These are phyloP conservation scores for Empis stercorea DNA, from an alignment of 2,888 invertebrate genomes.

Conservation along the genomic window DNA sequence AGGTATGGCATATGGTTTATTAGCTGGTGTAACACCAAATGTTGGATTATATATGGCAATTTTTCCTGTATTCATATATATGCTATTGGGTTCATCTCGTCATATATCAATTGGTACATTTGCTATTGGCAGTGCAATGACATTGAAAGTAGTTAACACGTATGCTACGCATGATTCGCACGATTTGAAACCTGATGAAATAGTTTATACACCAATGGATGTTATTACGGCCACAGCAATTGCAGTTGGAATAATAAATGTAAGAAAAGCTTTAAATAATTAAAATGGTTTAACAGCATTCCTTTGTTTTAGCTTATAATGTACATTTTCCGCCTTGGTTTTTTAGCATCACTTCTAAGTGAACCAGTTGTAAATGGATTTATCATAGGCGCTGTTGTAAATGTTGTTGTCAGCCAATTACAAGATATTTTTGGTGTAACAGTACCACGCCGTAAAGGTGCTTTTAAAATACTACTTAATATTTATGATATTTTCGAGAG, in stretches of 20 bases:
- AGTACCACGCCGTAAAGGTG: conserved; percentile 42
- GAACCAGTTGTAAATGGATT: conserved; percentile 55
- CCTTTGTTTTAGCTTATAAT: conserved; percentile 29
- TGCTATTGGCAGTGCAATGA: conserved; percentile 76
- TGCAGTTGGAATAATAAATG: conserved; percentile 55
- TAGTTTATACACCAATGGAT: conserved; percentile 43
- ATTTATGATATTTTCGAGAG: background rate
- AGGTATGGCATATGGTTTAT: conserved; percentile 59
- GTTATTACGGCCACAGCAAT: conserved; percentile 63
- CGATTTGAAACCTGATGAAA: no score
- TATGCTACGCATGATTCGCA: conserved; percentile 30
- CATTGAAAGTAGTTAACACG: conserved; percentile 54
- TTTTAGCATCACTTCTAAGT: conserved; percentile 46
- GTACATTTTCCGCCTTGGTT: conserved; percentile 47
- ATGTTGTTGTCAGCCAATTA: conserved; percentile 56
- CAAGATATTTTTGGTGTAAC: conserved; percentile 47
- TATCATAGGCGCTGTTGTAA: conserved; percentile 57
- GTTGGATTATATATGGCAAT: conserved; percentile 71
- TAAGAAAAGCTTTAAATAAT: conserved; percentile 19
- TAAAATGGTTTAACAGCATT: no score
- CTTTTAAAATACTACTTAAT: conserved; percentile 45
- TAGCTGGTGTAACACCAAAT: conserved; percentile 53
- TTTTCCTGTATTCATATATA: conserved; percentile 71
- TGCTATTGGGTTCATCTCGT: conserved; percentile 67
- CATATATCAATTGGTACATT: conserved; percentile 76